Base-by-base conservation (phyloP, 2,113 vertebrate species). In the Plecotus auritus region DNA sequence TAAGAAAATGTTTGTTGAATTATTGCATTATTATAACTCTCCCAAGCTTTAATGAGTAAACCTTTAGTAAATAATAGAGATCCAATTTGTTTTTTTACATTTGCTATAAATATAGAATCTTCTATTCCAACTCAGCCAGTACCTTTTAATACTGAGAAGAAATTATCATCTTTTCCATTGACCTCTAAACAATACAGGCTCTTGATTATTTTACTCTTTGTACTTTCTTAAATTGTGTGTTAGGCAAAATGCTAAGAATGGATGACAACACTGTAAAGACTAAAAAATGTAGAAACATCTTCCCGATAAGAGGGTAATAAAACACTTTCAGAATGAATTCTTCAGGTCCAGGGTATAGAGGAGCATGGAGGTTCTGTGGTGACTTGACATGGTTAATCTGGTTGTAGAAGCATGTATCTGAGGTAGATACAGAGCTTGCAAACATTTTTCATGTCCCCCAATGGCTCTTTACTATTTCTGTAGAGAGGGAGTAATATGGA, bases 1-100 rank as follows among this genome's bases (percentile, higher is more conserved):
- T 91, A 74, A 85, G 67, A 51, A 88, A 86, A 83, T 82, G 7
- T 72, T 67, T 93, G 14, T 67, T 84, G 51, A 94, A 80, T 72
- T 90, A 77, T 30, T 51, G 16, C 12, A 69, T 45, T 16, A 77
- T 30, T 42, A 40, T 47, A 51, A 45, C 28, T 92, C 42, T 87
- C 51, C 47, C 14, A 84, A 70, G 3, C 30, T 84, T 74, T 92
- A 85, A 32, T 69, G 18, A 86, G 37, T 73, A 91, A 88, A 13
- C 0, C 2, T 76, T 88, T 74, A 45, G 22, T 85, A n/a, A 80
- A 49, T 81, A 74, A 91, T 42, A 40, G 14, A 32, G 2, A 22
- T 88, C 5, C 14, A 18, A n/a, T 91, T 51, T 93, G 59, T 28
- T 81, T 45, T 49, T 72, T 82, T 59, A 18, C 28, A 37, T 56